Conservation (phyloP, 2,888 invertebrate species). For the Scaptodrosophila latifasciaeformis region DNA sequence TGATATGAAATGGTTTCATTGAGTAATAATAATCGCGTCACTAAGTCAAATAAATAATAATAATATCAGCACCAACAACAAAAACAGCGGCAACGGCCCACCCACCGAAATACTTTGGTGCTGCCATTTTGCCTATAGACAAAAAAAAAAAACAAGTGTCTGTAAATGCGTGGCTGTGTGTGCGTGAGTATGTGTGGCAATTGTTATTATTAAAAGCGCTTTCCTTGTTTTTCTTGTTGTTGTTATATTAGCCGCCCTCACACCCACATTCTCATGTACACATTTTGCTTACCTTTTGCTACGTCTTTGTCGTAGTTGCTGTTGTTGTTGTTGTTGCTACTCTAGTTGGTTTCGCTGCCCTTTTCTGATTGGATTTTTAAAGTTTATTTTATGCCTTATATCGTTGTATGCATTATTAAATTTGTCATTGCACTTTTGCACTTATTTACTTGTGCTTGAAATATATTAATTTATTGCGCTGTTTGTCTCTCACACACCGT, state of each 20-base stretch:
- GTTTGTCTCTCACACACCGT: too few relatives aligned
- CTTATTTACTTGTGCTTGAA: too few relatives aligned
- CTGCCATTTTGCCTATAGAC: conserved; percentile 60
- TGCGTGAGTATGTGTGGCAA: conserved; percentile 27
- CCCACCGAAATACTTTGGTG: conserved; percentile 35
- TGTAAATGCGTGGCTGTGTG: conserved; percentile 17
- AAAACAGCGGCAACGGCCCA: conserved; percentile 20
- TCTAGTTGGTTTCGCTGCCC: background rate
- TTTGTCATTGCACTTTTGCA: too few relatives aligned
- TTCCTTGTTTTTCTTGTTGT: background rate
- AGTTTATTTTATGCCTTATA: too few relatives aligned
- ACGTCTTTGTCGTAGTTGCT: conserved; percentile 22
- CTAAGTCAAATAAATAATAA: background rate
- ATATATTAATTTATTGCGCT: too few relatives aligned
- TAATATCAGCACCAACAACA: background rate
- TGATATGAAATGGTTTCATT: conserved; percentile 29
- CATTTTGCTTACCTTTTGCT: conserved; percentile 49
- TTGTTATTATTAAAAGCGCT: conserved; percentile 53
- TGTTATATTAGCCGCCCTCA: conserved; percentile 18
- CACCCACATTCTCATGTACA: conserved; percentile 25
- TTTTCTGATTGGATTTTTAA: too few relatives aligned
- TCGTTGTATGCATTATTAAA: too few relatives aligned
- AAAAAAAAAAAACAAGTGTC: conserved; percentile 48
- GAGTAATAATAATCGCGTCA: conserved; percentile 31
- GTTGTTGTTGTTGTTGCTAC: conserved; percentile 27